Percentiles rank a stretch among this genome's conserved stretches.
Conservation (phyloP, 53 echinoderm and acorn worm genomes). For the Paelopatides confundens region DNA sequence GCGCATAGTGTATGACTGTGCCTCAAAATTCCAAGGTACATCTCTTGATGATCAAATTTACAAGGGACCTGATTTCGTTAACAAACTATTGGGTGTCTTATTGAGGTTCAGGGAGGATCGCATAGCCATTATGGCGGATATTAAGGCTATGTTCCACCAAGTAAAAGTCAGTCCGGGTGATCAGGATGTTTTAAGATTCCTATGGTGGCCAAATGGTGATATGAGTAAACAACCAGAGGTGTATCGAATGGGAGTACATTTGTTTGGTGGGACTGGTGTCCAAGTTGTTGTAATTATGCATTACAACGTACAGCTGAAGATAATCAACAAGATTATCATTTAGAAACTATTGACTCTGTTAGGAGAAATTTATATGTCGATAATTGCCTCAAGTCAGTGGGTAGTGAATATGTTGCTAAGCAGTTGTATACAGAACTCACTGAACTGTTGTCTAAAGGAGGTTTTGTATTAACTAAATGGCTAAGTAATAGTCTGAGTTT, state of each 20-base stretch:
- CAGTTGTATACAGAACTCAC: conserved; percentile 15
- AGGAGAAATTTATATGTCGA: conserved; percentile 52
- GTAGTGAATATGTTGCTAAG: conserved; percentile 2
- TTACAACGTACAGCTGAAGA: conserved; percentile 58
- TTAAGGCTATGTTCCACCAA: conserved; percentile 51
- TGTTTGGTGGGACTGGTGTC: conserved; percentile 60
- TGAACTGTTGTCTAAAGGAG: conserved; percentile 30
- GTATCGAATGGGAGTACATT: conserved; percentile 61
- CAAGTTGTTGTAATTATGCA: conserved; percentile 61
- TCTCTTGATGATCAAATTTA: background rate
- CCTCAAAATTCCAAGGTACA: background rate
- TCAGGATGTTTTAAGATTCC: conserved; percentile 23
- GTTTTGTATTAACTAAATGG: conserved; percentile 54
- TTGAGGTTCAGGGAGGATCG: conserved; percentile 29
- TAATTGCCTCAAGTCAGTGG: conserved; percentile 47
- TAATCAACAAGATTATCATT: conserved; percentile 14
- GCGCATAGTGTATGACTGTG: conserved; percentile 45
- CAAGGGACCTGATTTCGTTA: conserved; percentile 62
- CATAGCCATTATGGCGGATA: conserved; percentile 51
- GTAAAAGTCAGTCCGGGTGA: conserved; percentile 36
- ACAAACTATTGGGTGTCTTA: conserved; percentile 62
- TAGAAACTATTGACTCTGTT: conserved; percentile 1
- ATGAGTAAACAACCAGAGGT: conserved; percentile 43
- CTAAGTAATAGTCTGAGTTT: conserved; percentile 39
- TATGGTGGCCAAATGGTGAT: conserved; percentile 54